A percentile compares a stretch with the other conserved stretches of the same genome.
These are phyloP conservation scores for Martes martes DNA, from an alignment of 2,113 vertebrate genomes.

Conservation along the genomic window DNA sequence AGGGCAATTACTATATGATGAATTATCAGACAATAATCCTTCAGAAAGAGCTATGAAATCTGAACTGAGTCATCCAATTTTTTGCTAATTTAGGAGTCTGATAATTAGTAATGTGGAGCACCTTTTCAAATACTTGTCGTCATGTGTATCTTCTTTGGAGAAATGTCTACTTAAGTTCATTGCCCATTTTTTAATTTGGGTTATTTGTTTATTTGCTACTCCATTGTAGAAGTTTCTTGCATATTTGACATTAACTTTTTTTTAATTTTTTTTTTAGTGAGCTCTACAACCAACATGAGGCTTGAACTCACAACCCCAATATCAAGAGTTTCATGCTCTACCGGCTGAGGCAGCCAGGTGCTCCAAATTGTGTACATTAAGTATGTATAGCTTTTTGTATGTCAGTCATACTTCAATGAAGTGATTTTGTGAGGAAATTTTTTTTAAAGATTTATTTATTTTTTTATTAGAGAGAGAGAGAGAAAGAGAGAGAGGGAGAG, in stretches of 20 bases:
- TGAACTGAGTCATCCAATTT: neutral
- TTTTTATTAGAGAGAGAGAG: no score
- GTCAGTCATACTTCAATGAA: no score
- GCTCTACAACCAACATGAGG: neutral
- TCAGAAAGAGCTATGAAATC: neutral
- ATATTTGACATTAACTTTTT: neutral
- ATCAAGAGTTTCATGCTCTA: neutral
- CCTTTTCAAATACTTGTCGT: neutral
- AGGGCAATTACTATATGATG: neutral
- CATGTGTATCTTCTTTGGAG: neutral
- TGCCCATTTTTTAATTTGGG: neutral
- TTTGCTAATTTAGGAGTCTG: neutral
- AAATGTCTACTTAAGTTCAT: neutral
- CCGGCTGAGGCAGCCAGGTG: neutral
- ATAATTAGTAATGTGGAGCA: neutral
- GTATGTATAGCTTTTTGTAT: neutral
- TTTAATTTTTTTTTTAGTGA: neutral
- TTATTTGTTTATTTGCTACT: neutral
- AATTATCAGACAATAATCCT: neutral
- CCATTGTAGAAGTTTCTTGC: neutral
- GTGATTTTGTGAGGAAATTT: no score
- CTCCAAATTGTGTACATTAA: neutral
- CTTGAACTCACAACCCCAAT: neutral
- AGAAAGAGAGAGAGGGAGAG: no score
- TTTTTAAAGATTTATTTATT: no score